phyloP scores from a whole-genome alignment of 2,888 invertebrate species.

The Anaspis maculata region DNA sequence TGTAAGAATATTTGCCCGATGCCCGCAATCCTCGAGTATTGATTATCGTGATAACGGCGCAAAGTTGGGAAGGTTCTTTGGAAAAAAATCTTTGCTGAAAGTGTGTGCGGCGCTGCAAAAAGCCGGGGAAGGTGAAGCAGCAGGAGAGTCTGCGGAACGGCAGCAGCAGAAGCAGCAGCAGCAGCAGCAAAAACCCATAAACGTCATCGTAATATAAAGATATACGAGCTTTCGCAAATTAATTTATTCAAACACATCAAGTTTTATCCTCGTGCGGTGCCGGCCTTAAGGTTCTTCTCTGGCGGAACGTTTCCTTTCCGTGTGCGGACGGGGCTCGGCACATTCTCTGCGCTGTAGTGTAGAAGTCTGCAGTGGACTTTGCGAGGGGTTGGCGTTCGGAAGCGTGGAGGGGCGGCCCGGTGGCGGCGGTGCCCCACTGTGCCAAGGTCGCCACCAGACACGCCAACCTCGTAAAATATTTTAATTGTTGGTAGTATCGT shows the following conservation, averaged over 20 bases:
- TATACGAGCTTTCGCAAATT: slow-evolving; percentile 6
- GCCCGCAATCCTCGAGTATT: no score
- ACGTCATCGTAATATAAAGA: slow-evolving; percentile 8
- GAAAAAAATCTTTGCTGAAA: no score
- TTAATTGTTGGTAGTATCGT: slow-evolving; percentile 32
- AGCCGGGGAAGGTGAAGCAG: no score
- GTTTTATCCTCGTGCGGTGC: slow-evolving; percentile 14
- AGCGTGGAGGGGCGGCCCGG: no score
- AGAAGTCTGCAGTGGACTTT: neutral
- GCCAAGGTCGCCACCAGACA: slow-evolving; percentile 27
- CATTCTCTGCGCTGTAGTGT: neutral
- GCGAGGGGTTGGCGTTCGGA: no score
- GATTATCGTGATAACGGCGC: no score
- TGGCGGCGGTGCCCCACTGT: slow-evolving; percentile 16
- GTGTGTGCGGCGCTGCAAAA: no score
- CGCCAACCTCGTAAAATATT: slow-evolving; percentile 34
- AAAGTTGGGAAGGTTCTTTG: no score
- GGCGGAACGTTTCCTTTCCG: slow-evolving; percentile 18
- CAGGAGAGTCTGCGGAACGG: no score
- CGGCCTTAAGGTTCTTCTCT: no score
- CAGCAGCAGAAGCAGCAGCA: neutral
- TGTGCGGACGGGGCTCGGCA: slow-evolving; percentile 8
- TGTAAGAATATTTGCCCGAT: no score
- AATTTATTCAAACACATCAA: slow-evolving; percentile 15
- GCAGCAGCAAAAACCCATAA: slow-evolving; percentile 1